These are phyloP conservation scores for Tachycineta bicolor DNA, from an alignment of 2,113 vertebrate species.

Conservation along the genomic window DNA sequence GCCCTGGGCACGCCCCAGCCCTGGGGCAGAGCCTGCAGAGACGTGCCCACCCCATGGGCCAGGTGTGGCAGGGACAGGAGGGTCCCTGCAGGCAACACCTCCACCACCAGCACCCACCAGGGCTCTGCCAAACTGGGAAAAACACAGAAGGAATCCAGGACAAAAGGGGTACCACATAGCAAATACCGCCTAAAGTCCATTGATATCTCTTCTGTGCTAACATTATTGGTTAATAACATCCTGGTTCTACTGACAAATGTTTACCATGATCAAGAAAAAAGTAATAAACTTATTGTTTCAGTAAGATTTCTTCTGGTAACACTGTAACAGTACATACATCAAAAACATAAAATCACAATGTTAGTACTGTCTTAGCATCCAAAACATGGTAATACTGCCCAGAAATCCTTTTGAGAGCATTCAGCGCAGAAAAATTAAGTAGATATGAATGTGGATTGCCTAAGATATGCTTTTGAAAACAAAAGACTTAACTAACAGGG, in stretches of 20 bases:
- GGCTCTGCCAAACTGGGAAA: background rate
- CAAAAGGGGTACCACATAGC: background rate
- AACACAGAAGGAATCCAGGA: background rate
- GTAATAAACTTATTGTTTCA: background rate
- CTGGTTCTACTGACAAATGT: background rate
- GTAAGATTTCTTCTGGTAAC: background rate
- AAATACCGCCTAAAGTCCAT: background rate
- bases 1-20: too few relatives aligned
- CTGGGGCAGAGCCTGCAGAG: background rate
- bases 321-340: background rate
- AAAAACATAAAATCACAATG: background rate
- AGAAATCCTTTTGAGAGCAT: background rate
- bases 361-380: background rate
- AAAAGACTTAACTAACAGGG: background rate
- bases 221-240: background rate
- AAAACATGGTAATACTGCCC: background rate
- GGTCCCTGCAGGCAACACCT: background rate
- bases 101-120: too few relatives aligned
- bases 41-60: background rate
- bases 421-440: background rate
- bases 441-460: background rate
- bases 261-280: background rate
- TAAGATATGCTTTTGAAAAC: background rate
- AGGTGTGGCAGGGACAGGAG: background rate
- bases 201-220: background rate